Evolutionary conservation across 2,888 invertebrate species (phyloP).

Genomic region (Formica aserva): DNA sequence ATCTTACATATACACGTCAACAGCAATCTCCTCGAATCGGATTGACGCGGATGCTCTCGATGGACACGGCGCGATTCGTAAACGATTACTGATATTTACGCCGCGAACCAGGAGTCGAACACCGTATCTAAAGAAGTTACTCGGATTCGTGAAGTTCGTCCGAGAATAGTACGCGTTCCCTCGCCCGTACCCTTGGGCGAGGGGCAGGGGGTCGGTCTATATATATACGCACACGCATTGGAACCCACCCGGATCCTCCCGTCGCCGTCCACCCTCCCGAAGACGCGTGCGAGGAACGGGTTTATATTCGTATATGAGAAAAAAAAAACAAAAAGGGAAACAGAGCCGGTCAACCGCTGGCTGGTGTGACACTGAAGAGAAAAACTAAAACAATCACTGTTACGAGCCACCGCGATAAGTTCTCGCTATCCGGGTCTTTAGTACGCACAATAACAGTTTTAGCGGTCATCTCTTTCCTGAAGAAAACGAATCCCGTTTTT

Average conservation of each 20-base stretch:
- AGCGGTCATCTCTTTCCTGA: neutral
- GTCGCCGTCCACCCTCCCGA: slow-evolving; percentile 55
- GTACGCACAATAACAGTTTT: slow-evolving; percentile 11
- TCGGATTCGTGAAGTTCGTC: slow-evolving; percentile 77
- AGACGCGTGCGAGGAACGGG: slow-evolving; percentile 63
- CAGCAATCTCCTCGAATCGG: slow-evolving; percentile 8
- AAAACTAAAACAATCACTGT: slow-evolving; percentile 44
- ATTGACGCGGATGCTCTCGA: slow-evolving; percentile 36
- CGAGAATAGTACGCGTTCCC: slow-evolving; percentile 84
- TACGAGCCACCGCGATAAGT: neutral
- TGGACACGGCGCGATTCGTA: slow-evolving; percentile 63
- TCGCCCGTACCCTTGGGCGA: slow-evolving; percentile 63
- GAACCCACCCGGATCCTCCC: slow-evolving; percentile 53
- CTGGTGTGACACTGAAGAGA: slow-evolving; percentile 44
- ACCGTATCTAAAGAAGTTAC: slow-evolving; percentile 48
- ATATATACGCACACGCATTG: slow-evolving; percentile 70
- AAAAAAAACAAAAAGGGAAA: slow-evolving; percentile 59
- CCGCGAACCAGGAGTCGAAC: slow-evolving; percentile 56
- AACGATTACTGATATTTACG: slow-evolving; percentile 74
- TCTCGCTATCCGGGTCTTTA: neutral
- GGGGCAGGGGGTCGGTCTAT: slow-evolving; percentile 75
- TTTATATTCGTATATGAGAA: slow-evolving; percentile 68
- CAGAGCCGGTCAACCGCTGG: slow-evolving; percentile 62
- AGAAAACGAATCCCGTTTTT: neutral
- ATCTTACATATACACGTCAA: slow-evolving; percentile 20